Evolutionary conservation across 2,797 vertebrate genomes (phyloP).

Genomic region (Artibeus jamaicensis): DNA sequence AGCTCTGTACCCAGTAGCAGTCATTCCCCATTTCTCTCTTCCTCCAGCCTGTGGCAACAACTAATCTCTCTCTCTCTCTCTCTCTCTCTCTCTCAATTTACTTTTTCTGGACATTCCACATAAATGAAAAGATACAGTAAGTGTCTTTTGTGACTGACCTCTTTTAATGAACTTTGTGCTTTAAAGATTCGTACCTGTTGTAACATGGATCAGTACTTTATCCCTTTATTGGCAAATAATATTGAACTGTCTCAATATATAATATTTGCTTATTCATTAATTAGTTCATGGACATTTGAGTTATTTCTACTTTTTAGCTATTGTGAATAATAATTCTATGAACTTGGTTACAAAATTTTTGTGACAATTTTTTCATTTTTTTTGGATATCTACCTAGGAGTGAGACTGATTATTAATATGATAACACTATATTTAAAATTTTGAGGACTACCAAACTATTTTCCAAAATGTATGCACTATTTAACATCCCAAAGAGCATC

Average conservation of each 20-base stretch:
- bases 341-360: neutral
- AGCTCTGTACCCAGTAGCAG: neutral
- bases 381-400: neutral
- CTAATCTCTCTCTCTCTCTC: neutral
- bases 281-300: neutral
- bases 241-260: neutral
- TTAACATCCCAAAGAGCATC: neutral
- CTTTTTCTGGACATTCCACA: neutral
- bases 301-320: neutral
- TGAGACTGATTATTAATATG: neutral
- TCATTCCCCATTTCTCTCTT: neutral
- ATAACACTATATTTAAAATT: neutral
- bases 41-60: neutral
- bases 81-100: neutral
- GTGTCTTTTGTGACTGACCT: neutral
- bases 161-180: neutral
- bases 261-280: neutral
- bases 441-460: neutral
- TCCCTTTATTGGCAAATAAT: neutral
- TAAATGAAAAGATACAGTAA: neutral
- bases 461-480: neutral
- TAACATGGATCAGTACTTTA: neutral
- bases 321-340: neutral
- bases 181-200: neutral
- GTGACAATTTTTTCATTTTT: neutral